Base-by-base conservation (phyloP, 2,113 vertebrate genomes). In the Lota lota region DNA sequence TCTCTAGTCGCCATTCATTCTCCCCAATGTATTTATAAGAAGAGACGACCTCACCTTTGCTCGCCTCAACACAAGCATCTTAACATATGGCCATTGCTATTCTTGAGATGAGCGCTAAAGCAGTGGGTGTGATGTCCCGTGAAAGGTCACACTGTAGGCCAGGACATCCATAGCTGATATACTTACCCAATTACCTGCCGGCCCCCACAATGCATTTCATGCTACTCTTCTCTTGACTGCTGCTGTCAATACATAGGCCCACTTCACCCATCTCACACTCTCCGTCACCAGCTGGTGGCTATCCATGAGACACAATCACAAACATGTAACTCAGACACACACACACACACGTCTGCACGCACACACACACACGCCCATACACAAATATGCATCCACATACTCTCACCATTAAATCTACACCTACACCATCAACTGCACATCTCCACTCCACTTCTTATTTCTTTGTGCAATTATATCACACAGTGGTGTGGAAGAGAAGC, bases 71-170 rank as follows among this genome's bases (percentile, higher is more conserved):
- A 47, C 40, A 47, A 47, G 40, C 40, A 8, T 47, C 40, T 47
- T 47, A 11, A 47, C 40, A 14, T 47, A 47, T 47, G 40, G 40
- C 10, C 40, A 8, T 47, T 5, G 2, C 28, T 33, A 33, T 33
- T 33, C 28, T 33, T 4, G 0, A 33, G 28, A 33, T 4, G 28
- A 33, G 28, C 28, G 70, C 51, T 64, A 76, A 78, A 77, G 77
- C 83, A 88, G 77, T 40, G 67, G 71, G 66, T 58, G 69, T 70
- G 81, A 73, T 74, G 71, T 61, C 63, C 61, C 14, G 58, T 67
- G 69, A 85, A 79, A 81, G 66, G 75, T 67, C 68, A 28, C n/a
- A 17, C 53, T 14, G 17, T 82, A 72, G 15, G 69, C 73, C 67
- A 66, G 0, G 1, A 72, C 73, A 68, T 76, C 63, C 63, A 61